These are phyloP conservation scores for Parasteatoda lunata DNA, from an alignment of 2,888 invertebrate genomes.

Conservation along the genomic window DNA sequence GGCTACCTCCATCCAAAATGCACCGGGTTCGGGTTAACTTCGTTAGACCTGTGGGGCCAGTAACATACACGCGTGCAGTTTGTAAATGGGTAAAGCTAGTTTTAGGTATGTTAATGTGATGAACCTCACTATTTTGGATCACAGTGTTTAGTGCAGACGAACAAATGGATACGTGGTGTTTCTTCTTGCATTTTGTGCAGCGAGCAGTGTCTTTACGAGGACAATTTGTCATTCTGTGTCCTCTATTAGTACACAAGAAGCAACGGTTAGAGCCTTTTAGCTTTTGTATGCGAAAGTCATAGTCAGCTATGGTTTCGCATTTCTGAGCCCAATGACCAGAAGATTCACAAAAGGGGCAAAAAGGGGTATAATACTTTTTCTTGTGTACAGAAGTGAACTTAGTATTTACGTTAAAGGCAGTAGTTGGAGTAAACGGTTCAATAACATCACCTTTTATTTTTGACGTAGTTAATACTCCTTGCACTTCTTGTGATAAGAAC, in stretches of 20 bases:
- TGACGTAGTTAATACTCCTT: no score
- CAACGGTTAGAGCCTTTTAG: neutral
- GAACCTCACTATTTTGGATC: no score
- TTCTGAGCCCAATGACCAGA: no score
- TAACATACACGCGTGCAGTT: neutral
- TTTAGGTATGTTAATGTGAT: neutral
- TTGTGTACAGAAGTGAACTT: no score
- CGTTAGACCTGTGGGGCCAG: neutral
- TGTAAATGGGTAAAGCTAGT: neutral
- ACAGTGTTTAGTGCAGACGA: neutral
- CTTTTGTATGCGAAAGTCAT: neutral
- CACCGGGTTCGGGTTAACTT: neutral
- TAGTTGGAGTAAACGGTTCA: no score
- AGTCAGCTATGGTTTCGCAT: neutral
- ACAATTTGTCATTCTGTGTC: neutral
- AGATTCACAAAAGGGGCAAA: no score
- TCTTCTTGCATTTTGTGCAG: no score
- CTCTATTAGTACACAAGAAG: neutral
- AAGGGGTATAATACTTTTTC: no score
- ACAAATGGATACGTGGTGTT: neutral
- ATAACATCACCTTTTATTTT: no score
- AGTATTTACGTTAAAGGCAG: no score
- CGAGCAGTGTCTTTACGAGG: conserved; percentile 6
- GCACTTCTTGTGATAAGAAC: no score
- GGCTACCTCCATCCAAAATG: neutral